Evolutionary conservation across 2,113 vertebrate genomes (phyloP).

Genomic region (Salvelinus namaycush): DNA sequence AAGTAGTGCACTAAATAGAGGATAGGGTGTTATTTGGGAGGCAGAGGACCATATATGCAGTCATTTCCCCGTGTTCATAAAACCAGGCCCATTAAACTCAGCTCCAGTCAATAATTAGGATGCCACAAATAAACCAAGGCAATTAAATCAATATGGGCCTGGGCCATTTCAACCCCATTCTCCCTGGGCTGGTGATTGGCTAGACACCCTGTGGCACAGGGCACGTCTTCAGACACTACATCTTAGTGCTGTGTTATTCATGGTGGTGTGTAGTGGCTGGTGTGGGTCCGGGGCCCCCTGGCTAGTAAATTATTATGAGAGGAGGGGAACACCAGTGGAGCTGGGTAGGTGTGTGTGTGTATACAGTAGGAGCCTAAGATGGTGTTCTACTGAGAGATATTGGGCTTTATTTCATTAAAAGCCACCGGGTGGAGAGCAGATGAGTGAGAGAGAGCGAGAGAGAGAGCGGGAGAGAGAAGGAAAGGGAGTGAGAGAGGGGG

Average conservation of each 20-base stretch:
- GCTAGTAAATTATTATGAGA: neutral
- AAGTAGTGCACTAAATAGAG: no score
- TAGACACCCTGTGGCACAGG: slow-evolving; percentile 66
- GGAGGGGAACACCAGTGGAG: neutral
- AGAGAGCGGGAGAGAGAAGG: neutral
- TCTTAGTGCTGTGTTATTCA: slow-evolving; percentile 75
- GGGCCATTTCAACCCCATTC: slow-evolving; percentile 23
- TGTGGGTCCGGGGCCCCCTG: neutral
- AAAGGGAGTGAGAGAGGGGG: no score
- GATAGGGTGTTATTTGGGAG: no score
- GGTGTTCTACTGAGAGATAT: slow-evolving; percentile 65
- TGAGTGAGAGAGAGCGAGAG: slow-evolving; percentile 6
- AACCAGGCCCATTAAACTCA: neutral
- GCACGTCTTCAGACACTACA: slow-evolving; percentile 69
- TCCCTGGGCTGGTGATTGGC: slow-evolving; percentile 59
- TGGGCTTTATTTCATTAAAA: slow-evolving; percentile 14
- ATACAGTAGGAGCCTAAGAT: slow-evolving; percentile 47
- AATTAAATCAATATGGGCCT: slow-evolving; percentile 87
- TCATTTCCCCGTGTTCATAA: slow-evolving; percentile 24
- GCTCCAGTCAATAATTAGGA: slow-evolving; percentile 61
- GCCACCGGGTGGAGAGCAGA: slow-evolving; percentile 32
- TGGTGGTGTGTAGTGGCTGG: neutral
- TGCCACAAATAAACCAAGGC: slow-evolving; percentile 88
- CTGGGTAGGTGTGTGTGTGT: neutral
- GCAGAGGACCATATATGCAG: no score